Evolutionary conservation across 2,888 invertebrate species (phyloP).

Genomic region (Amitus sp.): DNA sequence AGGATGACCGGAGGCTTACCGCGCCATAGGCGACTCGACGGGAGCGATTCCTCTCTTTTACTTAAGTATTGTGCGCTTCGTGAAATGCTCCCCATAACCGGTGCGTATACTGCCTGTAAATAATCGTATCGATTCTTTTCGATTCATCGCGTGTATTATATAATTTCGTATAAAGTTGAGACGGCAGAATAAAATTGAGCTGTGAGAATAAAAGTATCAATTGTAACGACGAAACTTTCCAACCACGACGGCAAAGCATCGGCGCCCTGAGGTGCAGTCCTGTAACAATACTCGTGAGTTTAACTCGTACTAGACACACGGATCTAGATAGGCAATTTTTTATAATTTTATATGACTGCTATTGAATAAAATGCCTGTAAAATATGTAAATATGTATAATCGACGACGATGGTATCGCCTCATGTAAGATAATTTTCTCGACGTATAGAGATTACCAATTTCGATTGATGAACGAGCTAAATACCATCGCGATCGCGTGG

Average conservation of each 20-base stretch:
- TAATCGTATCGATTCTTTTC: conserved; percentile 33
- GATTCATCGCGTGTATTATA: conserved; percentile 35
- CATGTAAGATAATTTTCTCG: conserved; percentile 62
- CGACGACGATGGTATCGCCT: conserved; percentile 56
- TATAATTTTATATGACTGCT: conserved; percentile 65
- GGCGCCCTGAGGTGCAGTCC: conserved; percentile 8
- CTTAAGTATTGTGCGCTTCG: conserved; percentile 49
- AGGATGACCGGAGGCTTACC: conserved; percentile 56
- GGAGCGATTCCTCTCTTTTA: conserved; percentile 46
- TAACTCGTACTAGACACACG: conserved; percentile 37
- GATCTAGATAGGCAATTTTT: conserved; percentile 63
- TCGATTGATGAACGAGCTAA: conserved; percentile 41
- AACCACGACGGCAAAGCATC: not conserved
- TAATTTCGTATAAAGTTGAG: conserved; percentile 30
- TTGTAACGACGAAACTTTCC: not conserved
- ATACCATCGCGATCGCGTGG: conserved; percentile 32
- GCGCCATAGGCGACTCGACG: conserved; percentile 53
- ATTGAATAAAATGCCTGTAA: conserved; percentile 55
- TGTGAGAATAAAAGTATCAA: conserved; percentile 22
- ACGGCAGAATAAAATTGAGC: conserved; percentile 18
- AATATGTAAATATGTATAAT: conserved; percentile 66
- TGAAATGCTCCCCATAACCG: conserved; percentile 38
- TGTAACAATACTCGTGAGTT: conserved; percentile 29
- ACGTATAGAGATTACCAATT: conserved; percentile 41
- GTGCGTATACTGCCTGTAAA: conserved; percentile 37